Evolutionary conservation across 2,888 invertebrate genomes (phyloP), one percentile per base, ranked within the genome.

Genomic region (Meta bourneti): DNA sequence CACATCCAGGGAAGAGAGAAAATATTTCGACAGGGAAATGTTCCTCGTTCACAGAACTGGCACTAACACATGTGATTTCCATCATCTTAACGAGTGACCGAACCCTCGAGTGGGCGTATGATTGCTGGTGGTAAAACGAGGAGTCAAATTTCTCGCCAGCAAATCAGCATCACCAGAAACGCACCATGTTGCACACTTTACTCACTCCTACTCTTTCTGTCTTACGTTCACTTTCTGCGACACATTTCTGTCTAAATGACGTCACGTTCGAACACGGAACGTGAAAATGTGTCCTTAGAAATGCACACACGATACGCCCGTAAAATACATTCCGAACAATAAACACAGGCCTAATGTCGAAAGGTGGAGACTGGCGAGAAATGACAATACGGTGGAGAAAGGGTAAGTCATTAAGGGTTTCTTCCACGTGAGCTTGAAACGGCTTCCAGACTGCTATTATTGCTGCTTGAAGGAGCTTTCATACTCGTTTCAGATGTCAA

Each of bases 291-390:
- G 61, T 61, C 11, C 13, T 11, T 11, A 16, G 11, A 61, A 61
- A 61, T 61, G 61, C 11, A 54, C 16, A 78, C 78, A 78, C 52
- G 78, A 78, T 78, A 78, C 52, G 9, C 52, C 52, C 51, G 51
- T 52, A 78, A 78, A 78, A 78, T 52, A 78, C 52, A 52, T 77
- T 11, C 52, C 78, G 19, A 52, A 52, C 52, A 16, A 52, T 52
- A 51, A 52, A 19, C 52, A 9, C 9, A 13, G 16, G 78, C 9
- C 19, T 78, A 78, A 78, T 78, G 52, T 61, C 61, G 16, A 20
- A 78, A n/a, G 52, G 52, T 4, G 51, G 52, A 54, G 20, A 52
- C 19, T 34, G 34, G 51, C 19, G 13, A 48, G 19, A 74, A 34
- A 74, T 74, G 13, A 34, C 34, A 74, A 48, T 34, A 13, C 34